Percentiles rank a stretch among this genome's conserved stretches.
These are phyloP conservation scores for Aplodontia rufa DNA, from an alignment of 2,113 vertebrate genomes.

Conservation along the genomic window DNA sequence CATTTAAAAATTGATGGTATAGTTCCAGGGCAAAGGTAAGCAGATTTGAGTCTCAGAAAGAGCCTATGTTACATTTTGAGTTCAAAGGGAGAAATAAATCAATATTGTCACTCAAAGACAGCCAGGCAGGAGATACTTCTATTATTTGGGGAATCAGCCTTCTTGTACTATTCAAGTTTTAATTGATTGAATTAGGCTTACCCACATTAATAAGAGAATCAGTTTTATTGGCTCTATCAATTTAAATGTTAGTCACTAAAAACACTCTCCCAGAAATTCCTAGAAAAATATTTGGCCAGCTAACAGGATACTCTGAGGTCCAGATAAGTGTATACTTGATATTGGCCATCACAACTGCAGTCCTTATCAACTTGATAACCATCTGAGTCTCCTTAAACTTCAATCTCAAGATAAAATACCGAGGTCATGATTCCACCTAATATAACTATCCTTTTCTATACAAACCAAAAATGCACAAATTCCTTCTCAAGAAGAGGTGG, in stretches of 20 bases:
- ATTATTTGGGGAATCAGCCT: background rate
- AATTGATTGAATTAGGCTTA: background rate
- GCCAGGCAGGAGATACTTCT: background rate
- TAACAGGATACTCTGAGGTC: background rate
- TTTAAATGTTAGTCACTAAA: background rate
- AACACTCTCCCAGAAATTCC: background rate
- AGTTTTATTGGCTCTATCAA: background rate
- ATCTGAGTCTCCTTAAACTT: no score
- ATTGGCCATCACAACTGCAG: background rate
- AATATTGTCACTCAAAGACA: background rate
- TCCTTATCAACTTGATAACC: no score
- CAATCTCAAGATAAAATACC: background rate
- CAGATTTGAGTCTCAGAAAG: background rate
- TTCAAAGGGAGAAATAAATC: background rate
- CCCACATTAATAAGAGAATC: background rate
- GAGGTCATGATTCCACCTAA: background rate
- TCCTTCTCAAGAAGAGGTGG: background rate
- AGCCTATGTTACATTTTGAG: background rate
- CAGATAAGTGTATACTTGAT: background rate
- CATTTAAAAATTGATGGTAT: background rate
- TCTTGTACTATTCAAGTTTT: background rate
- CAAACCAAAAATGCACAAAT: background rate
- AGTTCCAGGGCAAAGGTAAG: background rate
- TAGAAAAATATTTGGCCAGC: background rate
- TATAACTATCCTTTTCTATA: background rate